Conservation (phyloP, 2,888 invertebrate species). For the Drosophila siamana region DNA sequence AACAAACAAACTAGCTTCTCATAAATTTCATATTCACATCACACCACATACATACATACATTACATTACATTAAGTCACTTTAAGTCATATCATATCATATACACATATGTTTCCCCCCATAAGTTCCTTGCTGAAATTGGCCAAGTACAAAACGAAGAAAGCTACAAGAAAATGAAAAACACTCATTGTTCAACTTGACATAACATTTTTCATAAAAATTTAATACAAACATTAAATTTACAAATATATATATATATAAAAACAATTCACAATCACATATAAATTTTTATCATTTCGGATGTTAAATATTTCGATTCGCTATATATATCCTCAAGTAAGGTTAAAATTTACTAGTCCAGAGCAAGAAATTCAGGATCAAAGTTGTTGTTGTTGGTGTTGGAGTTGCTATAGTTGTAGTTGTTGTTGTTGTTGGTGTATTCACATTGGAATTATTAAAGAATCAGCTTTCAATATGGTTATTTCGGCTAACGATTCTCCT, state of each 20-base stretch:
- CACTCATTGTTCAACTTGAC: slow-evolving; percentile 68
- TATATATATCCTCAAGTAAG: slow-evolving; percentile 73
- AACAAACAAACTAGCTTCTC: not conserved
- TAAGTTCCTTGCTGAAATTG: slow-evolving; percentile 47
- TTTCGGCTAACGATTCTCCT: slow-evolving; percentile 13
- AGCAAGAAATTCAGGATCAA: slow-evolving; percentile 77
- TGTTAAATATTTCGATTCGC: slow-evolving; percentile 78
- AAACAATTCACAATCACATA: slow-evolving; percentile 79
- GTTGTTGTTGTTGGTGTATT: slow-evolving; percentile 40
- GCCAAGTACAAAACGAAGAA: slow-evolving; percentile 26
- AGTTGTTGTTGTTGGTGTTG: slow-evolving; percentile 49
- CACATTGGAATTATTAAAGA: slow-evolving; percentile 46
- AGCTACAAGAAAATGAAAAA: slow-evolving; percentile 9
- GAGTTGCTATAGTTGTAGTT: slow-evolving; percentile 27
- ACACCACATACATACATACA: slow-evolving; percentile 7
- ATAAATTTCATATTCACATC: slow-evolving; percentile 14
- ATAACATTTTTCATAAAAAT: slow-evolving; percentile 79
- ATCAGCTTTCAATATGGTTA: slow-evolving; percentile 64
- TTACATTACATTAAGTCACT: slow-evolving; percentile 13
- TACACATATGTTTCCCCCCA: slow-evolving; percentile 16
- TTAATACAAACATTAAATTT: slow-evolving; percentile 79
- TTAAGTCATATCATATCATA: not conserved
- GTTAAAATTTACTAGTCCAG: slow-evolving; percentile 79
- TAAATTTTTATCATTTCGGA: slow-evolving; percentile 77
- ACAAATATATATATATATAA: slow-evolving; percentile 74